Conservation (phyloP, 2,113 vertebrate species). For the Carassius auratus region DNA sequence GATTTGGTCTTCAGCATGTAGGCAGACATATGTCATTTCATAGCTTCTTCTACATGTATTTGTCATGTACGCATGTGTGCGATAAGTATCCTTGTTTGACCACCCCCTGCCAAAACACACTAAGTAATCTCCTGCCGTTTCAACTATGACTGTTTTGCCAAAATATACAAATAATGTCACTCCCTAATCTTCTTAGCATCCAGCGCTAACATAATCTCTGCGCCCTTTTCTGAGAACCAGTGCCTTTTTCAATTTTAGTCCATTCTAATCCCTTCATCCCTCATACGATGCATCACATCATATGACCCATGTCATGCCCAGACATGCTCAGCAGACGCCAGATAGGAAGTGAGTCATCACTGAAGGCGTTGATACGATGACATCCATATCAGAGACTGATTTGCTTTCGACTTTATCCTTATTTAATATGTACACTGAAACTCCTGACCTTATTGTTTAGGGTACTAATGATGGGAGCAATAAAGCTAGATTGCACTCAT, state of each 20-base stretch:
- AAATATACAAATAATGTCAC: conserved; percentile 47
- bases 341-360: conserved; percentile 17
- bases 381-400: background rate
- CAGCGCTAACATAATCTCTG: conserved; percentile 27
- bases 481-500: conserved; percentile 2
- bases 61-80: background rate
- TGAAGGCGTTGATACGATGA: conserved; percentile 12
- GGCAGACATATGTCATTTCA: background rate
- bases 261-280: conserved; percentile 26
- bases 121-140: conserved; percentile 18
- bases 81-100: background rate
- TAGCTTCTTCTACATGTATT: background rate
- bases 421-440: background rate
- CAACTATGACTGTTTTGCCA: conserved; percentile 12
- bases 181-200: conserved; percentile 39
- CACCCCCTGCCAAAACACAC: background rate
- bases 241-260: conserved; percentile 19
- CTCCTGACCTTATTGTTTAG: background rate
- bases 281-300: background rate
- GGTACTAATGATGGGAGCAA: background rate
- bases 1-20: background rate
- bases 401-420: conserved; percentile 11
- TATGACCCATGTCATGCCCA: conserved; percentile 27
- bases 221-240: conserved; percentile 25
- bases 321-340: background rate